Percentiles rank a stretch among this genome's conserved stretches.
phyloP scores from a whole-genome alignment of 2,113 vertebrate genomes.

The Amazona vittata region DNA sequence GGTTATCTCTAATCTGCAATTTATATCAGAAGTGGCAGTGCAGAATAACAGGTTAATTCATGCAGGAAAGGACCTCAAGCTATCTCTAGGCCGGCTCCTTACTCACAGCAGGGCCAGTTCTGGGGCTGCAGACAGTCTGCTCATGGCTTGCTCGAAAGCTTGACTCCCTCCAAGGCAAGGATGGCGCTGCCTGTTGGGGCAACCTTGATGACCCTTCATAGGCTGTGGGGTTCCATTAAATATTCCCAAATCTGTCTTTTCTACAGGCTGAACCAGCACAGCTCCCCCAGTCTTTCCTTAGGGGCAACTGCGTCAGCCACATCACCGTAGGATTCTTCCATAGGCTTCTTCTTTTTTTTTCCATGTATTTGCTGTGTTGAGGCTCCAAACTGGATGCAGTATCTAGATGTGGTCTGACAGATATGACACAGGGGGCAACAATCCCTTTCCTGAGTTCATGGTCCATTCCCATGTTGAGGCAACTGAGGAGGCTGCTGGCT shows the following conservation, averaged over 20 bases:
- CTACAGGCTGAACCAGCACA: not conserved
- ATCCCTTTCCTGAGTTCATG: not conserved
- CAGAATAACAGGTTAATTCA: not conserved
- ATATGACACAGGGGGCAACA: accelerated
- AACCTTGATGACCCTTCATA: accelerated
- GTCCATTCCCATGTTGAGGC: not conserved
- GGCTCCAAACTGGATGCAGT: accelerated
- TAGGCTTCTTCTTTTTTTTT: not conserved
- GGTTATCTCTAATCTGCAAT: not conserved
- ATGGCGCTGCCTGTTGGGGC: not conserved
- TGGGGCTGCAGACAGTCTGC: not conserved
- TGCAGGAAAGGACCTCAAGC: not conserved
- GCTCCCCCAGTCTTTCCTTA: not conserved
- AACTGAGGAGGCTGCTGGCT: not conserved
- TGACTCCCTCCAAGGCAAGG: not conserved
- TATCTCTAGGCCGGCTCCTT: accelerated
- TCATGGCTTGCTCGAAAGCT: not conserved
- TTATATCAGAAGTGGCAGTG: not conserved
- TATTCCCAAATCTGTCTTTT: not conserved
- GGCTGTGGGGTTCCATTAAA: too few relatives aligned
- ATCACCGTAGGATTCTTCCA: accelerated
- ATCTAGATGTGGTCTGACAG: not conserved
- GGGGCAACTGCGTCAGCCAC: accelerated
- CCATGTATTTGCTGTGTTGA: not conserved
- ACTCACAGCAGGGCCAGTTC: not conserved